Base-by-base conservation (phyloP, 2,797 vertebrate genomes). In the Meda fulgida region DNA sequence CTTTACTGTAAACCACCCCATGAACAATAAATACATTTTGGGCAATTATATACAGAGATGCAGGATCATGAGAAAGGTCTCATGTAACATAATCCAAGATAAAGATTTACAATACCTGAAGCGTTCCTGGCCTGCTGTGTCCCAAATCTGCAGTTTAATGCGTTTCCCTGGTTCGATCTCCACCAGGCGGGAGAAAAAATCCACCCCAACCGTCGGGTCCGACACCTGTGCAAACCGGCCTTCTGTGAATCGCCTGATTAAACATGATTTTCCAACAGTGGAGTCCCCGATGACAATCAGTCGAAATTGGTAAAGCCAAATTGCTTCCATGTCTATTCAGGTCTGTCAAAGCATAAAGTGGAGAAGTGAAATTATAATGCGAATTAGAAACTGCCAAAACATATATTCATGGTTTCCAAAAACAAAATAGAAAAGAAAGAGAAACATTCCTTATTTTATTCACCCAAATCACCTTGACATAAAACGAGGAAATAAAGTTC, bases 251-350 rank as follows among this genome's bases (percentile, higher is more conserved):
- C 97, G 96, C 46, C 97, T 96, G 89, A 98, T 98, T 87, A 98
- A 94, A 92, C 97, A 98, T 1, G 97, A 98, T 91, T 99, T 98
- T 84, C 97, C 98, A 38, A 98, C 98, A 0, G 97, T 99, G 89
- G 97, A 98, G 93, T 98, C 98, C 48, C 97, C 98, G 81, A 99
- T 97, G 90, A 98, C 97, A 88, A 99, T 98, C 80, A 98, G 94
- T 65, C 97, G 96, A 91, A 98, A 98, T 93, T 99, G 98, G 92
- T 98, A 98, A 18, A 98, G 96, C 97, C 97, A 99, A 93, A 99
- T 99, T 13, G 97, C 97, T 93, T 99, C 97, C 98, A 99, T 99
- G 89, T 90, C 91, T 91, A 82, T 76, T 53, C 70, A 40, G 26
- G 80, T 87, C 93, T 94, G 89, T 77, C 31, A 65, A 65, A 76